phyloP scores from a whole-genome alignment of 2,888 invertebrate species.

The Euzetes globulus region DNA sequence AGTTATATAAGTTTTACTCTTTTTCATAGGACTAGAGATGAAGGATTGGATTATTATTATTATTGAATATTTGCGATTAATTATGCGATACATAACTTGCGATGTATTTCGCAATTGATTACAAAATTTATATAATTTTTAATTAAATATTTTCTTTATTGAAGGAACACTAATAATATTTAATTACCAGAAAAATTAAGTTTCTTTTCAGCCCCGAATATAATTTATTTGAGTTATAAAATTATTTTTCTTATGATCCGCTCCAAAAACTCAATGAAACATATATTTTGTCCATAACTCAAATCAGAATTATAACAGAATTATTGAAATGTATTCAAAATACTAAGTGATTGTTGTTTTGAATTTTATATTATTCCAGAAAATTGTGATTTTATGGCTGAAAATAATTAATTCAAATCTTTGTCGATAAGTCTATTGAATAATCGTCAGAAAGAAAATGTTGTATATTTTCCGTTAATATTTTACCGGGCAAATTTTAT shows the following conservation, averaged over 20 bases:
- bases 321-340: no score
- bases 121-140: background rate
- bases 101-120: background rate
- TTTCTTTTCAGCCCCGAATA: background rate
- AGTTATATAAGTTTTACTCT: background rate
- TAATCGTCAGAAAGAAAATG: no score
- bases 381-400: no score
- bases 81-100: slow-evolving; percentile 6
- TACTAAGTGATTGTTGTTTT: no score
- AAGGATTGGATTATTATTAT: background rate
- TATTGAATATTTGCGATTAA: background rate
- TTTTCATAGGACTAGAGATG: background rate
- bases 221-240: background rate
- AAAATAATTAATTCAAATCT: no score
- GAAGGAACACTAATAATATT: no score
- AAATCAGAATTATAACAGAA: background rate
- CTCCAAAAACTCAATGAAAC: background rate
- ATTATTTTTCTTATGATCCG: background rate
- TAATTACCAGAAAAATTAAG: no score
- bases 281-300: background rate
- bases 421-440: no score
- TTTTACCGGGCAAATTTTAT: no score
- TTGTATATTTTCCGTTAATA: no score
- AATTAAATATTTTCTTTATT: background rate
- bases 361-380: no score